Evolutionary conservation across 1,140 invertebrate species (phyloP), one percentile per base, ranked within the genome.

Genomic region (Drosophila orena): DNA sequence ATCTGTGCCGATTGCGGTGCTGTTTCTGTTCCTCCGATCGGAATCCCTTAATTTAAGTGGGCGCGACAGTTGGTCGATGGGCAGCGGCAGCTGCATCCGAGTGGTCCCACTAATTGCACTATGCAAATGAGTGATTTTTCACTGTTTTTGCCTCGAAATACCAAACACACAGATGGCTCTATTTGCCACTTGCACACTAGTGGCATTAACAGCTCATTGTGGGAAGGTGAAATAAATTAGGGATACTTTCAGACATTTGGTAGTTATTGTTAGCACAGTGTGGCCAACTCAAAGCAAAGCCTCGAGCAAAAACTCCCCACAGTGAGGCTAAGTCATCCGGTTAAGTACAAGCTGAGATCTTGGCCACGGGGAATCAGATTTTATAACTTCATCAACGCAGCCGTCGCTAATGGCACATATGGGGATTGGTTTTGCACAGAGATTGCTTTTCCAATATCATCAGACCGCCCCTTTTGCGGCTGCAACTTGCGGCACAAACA

Each of bases 351-450:
- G 27, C 52, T 24, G 43, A 70, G 68, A 44, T 57, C 47, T 15
- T 44, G 50, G 24, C 49, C 3, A 14, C 24, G 50, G 57, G 74
- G 62, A 89, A 81, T 86, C 75, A 54, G 55, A 71, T 70, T 89
- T 89, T 84, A 89, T 84, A 84, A 89, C 84, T 89, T 74, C 89
- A 89, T 89, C 84, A 89, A 89, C 42, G 79, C 84, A 89, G 85
- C 68, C 80, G 79, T 80, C 37, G 79, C 60, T 90, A 89, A 89
- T 89, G 79, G 85, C 85, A 84, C 84, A 84, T 83, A 70, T 90
- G 85, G 84, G 84, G 62, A 44, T 61, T 79, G 46, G 38, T 38
- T 54, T 59, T 34, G 8, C 57, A 30, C n/a, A 27, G 14, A 49
- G 52, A 53, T 38, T 61, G 52, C 17, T 47, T 61, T 54, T 54